Base-by-base conservation (phyloP, 2,113 vertebrate genomes). In the Galbula dea region DNA sequence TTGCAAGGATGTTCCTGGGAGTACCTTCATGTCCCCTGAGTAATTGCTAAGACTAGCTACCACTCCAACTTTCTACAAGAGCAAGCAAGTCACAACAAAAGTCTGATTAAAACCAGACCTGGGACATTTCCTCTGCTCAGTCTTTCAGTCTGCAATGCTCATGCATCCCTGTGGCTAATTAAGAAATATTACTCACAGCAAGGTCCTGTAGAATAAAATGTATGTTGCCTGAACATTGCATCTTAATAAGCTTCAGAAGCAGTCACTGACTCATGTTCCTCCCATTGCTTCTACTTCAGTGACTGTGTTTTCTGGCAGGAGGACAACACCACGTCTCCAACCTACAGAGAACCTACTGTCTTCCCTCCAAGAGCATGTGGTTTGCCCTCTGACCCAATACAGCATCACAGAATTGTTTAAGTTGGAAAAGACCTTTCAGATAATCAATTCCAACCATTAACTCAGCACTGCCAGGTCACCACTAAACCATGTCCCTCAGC, bases 171-270 rank as follows among this genome's bases (percentile, higher is more conserved):
- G 91, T 61, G 71, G 66, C 83, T 90, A 94, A 96, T 94, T 96
- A 96, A 49, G 73, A 92, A 93, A 89, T 95, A 90, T 72, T 90
- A 92, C 81, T 96, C 83, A 92, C 78, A 69, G 77, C 63, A 83
- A 82, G 74, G 86, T 76, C 54, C 41, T 90, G 81, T 90, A 69
- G 72, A 94, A 83, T 77, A 75, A 85, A 94, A 95, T 43, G 20
- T 65, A 76, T 69, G 55, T 58, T 93, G 73, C 51, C 54, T 4
- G 1, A 90, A 69, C 74, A 62, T 2, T 43, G 66, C 11, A 9
- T 87, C 58, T 82, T 89, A 90, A 92, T 86, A 66, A 84, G 77
- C 74, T 84, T 92, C 92, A 96, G 88, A 65, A 83, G 59, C 37
- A 84, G 62, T 23, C 58, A 75, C 57, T 78, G 49, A 16, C 36